Evolutionary conservation across 2,113 vertebrate species (phyloP), one percentile per base, ranked within the genome.

Genomic region (Clarias batrachus): DNA sequence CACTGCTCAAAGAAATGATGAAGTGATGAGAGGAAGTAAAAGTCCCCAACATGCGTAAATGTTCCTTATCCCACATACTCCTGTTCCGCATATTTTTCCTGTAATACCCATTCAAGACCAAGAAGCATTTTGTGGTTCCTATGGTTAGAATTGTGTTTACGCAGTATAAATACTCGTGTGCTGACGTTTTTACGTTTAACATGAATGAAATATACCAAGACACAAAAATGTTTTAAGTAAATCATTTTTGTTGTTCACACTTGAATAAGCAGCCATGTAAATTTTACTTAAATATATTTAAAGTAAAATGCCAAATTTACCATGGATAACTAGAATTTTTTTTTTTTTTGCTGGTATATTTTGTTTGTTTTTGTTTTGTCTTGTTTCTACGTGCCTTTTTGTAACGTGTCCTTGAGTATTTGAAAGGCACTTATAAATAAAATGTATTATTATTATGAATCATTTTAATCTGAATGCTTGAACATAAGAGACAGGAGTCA

Each of bases 401-500:
- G n/a, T n/a, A n/a, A n/a, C n/a, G n/a, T n/a, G n/a, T n/a, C n/a
- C n/a, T n/a, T n/a, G n/a, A n/a, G n/a, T n/a, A n/a, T n/a, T n/a
- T n/a, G n/a, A n/a, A n/a, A n/a, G n/a, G n/a, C n/a, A n/a, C n/a
- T n/a, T n/a, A n/a, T n/a, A n/a, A n/a, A n/a, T n/a, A n/a, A n/a
- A n/a, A n/a, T n/a, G n/a, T n/a, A n/a, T n/a, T n/a, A n/a, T n/a
- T n/a, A n/a, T n/a, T 4, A 74, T 11, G 41, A 73, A 41, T 1
- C 1, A 3, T 70, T 3, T 23, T 52, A 48, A 25, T 19, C 30
- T 52, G 71, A 59, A 59, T 0, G 30, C 78, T 13, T 81, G 21
- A 62, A 81, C 10, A 81, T 4, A 81, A 41, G 74, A 89, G 30
- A 83, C 88, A 86, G 0, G 27, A 87, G 23, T 11, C 84, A 63